Evolutionary conservation across 2,888 invertebrate genomes (phyloP), one percentile per base, ranked within the genome.

Genomic region (Mythimna ferrago): DNA sequence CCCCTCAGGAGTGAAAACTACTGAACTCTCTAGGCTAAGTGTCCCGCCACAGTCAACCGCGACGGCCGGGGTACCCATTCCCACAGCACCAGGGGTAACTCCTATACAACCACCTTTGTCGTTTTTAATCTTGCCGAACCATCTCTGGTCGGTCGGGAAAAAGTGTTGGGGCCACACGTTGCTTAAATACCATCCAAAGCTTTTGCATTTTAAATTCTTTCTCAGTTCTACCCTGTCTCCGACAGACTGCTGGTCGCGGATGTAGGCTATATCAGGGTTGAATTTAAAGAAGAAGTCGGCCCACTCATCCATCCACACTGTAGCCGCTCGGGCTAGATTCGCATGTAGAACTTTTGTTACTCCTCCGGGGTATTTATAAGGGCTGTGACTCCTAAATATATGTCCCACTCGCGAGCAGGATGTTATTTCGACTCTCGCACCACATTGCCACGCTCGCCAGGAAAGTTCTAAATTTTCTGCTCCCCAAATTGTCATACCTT

Each of bases 241-340:
- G 0, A 98, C 96, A 73, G 97, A 95, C 85, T 98, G 98, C 70
- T 97, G 95, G 65, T 97, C 97, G 41, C 97, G 96, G 67, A 92
- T 92, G 0, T 93, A 89, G 0, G 97, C 97, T 0, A 98, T 97
- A 56, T 97, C 97, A 83, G 97, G 97, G 89, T 98, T 99, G 86
- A 98, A 98, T 90, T 98, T 98, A 92, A 99, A 98, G 89, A 98
- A 98, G 93, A 99, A 99, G 79, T 98, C 98, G 16, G 98, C 98
- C 98, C 99, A 99, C 71, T 99, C 98, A 90, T 99, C 99, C 98
- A 99, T 98, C 99, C 99, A 99, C 0, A 99, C 99, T 3, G 98
- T 97, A 0, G 99, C 99, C 0, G 99, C 99, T 73, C 99, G 96
- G 0, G 99, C 99, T 53, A 99, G 96, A 95, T 99, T 99, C 0